Conservation (phyloP, 2,113 vertebrate genomes). For the Gavialis gangeticus region DNA sequence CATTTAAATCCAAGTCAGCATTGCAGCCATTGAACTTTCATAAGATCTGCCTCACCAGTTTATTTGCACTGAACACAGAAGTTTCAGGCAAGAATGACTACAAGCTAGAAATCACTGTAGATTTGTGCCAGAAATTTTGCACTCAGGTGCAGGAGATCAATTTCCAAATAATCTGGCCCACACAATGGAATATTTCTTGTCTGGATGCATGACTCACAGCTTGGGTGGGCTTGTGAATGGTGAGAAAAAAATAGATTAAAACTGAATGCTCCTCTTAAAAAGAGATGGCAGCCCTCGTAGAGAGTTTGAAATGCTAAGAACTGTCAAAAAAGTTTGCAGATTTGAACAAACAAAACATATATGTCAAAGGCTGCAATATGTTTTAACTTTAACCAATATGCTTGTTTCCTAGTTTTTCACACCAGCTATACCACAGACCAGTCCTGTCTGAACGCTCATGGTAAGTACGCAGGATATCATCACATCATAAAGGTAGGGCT, state of each 20-base stretch:
- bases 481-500: too few relatives aligned
- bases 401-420: background rate
- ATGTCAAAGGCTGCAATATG: accelerated
- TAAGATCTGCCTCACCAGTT: background rate
- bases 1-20: constrained; percentile 14
- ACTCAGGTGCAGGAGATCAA: constrained; percentile 62
- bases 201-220: constrained; percentile 36
- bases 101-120: background rate
- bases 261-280: background rate
- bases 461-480: background rate
- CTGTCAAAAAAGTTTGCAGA: background rate
- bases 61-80: constrained; percentile 26
- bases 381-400: background rate
- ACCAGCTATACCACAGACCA: background rate
- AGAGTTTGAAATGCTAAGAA: background rate
- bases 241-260: constrained; percentile 26
- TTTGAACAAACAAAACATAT: background rate
- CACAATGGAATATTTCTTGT: constrained; percentile 65
- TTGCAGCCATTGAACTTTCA: constrained; percentile 12
- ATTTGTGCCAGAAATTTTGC: constrained; percentile 45
- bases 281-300: background rate
- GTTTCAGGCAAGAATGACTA: constrained; percentile 30
- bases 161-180: constrained; percentile 57
- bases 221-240: constrained; percentile 65
- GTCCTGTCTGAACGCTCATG: background rate